Evolutionary conservation across 2,888 invertebrate genomes (phyloP).

Genomic region (Acanthosepion lycidas): DNA sequence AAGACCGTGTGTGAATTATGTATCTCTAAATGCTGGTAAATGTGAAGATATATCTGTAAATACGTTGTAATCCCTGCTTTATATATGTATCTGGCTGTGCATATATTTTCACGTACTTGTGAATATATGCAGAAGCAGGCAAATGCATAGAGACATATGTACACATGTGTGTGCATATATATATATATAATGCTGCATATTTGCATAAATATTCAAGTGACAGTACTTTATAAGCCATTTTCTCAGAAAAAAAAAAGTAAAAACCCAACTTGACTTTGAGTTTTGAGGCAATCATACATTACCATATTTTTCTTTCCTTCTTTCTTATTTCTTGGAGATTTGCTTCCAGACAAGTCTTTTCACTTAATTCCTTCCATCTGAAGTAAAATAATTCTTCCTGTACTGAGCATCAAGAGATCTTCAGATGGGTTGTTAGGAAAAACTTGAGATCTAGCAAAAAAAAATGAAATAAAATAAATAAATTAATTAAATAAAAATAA

Average conservation of each 20-base stretch:
- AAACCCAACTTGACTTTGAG: neutral
- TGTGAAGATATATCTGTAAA: neutral
- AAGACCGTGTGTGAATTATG: neutral
- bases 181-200: neutral
- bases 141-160: neutral
- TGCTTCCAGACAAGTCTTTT: constrained; percentile 23
- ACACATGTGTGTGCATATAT: neutral
- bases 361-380: constrained; percentile 9
- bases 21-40: neutral
- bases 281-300: constrained; percentile 14
- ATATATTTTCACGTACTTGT: neutral
- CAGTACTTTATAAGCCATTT: neutral
- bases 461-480: neutral
- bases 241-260: neutral
- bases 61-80: neutral
- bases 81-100: neutral
- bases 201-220: neutral
- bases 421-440: neutral
- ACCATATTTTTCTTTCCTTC: neutral
- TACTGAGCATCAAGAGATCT: neutral
- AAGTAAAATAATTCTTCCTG: constrained; percentile 33
- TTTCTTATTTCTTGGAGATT: neutral
- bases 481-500: neutral
- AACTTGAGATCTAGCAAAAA: neutral
- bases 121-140: neutral